phyloP scores from a whole-genome alignment of 2,797 vertebrate genomes.

The Rhinichthys osculus region DNA sequence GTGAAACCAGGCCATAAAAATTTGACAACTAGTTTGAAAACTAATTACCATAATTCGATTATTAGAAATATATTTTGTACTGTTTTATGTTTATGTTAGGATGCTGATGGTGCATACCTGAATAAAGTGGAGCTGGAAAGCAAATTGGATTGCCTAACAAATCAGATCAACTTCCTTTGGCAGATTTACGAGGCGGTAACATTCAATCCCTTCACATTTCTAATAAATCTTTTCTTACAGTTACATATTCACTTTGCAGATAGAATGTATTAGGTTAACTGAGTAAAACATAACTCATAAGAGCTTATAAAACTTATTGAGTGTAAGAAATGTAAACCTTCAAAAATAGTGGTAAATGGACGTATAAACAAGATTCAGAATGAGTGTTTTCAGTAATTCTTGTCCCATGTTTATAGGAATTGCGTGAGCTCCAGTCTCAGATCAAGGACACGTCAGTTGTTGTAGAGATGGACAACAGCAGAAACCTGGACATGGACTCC shows the following conservation, averaged over 20 bases:
- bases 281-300: background rate
- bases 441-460: slow-evolving; percentile 82
- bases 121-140: slow-evolving; percentile 85
- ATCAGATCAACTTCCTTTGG: slow-evolving; percentile 88
- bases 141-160: slow-evolving; percentile 78
- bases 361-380: too few species aligned
- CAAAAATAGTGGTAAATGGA: background rate
- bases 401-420: slow-evolving; percentile 70
- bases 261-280: background rate
- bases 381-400: background rate
- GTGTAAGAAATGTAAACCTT: background rate
- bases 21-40: background rate
- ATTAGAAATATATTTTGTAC: background rate
- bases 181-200: slow-evolving; percentile 83
- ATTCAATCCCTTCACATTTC: slow-evolving; percentile 25
- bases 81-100: slow-evolving; percentile 72
- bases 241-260: background rate
- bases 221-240: background rate
- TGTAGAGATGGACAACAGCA: slow-evolving; percentile 88
- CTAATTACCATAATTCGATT: background rate
- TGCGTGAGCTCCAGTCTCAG: slow-evolving; percentile 78
- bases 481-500: slow-evolving; percentile 85
- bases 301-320: background rate
- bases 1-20: background rate
- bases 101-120: slow-evolving; percentile 87